Evolutionary conservation across 2,113 vertebrate genomes (phyloP), one percentile per base, ranked within the genome.

Genomic region (Sebastes schlegelii): DNA sequence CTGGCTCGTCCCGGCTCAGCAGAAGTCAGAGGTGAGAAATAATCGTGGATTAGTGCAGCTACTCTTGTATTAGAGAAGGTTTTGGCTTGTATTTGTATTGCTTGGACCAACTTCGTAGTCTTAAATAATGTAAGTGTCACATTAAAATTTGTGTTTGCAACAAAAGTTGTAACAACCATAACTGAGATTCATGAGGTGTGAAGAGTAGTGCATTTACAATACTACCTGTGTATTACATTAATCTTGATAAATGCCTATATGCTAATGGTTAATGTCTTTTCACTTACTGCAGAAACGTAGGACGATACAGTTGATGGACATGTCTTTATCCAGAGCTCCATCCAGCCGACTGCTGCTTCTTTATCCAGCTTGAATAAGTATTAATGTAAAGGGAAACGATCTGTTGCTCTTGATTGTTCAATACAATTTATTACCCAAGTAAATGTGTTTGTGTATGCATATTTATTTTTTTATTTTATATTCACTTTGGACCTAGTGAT

Each of bases 21-120:
- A 46, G 23, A 57, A 8, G 6, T 13, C 12, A 60, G 52, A 86
- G 88, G 91, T 90, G 75, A 84, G 84, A 69, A 58, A 34, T 63
- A 1, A 21, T 10, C 48, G 21, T 65, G 5, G 14, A 45, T 66
- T 54, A 45, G 14, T 58, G 13, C 16, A 34, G 8, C 61, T 52
- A 21, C 40, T 54, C 23, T 2, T 52, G 7, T 34, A 40, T 34
- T 9, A 2, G 5, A 40, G 19, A n/a, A 40, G 3, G 14, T 49
- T 34, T 49, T 21, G 23, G 34, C n/a, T 62, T 74, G 52, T 60
- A 9, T 45, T 63, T 63, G 2, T 48, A n/a, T 61, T n/a, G 1
- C 6, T 51, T 6, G 10, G 4, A 64, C 49, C 5, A 45, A 12
- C n/a, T 9, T 17, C 5, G 11, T 55, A 4, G 48, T 62, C 11